phyloP scores from a whole-genome alignment of 2,888 invertebrate genomes.

The Rhopalosiphum nymphaeae region DNA sequence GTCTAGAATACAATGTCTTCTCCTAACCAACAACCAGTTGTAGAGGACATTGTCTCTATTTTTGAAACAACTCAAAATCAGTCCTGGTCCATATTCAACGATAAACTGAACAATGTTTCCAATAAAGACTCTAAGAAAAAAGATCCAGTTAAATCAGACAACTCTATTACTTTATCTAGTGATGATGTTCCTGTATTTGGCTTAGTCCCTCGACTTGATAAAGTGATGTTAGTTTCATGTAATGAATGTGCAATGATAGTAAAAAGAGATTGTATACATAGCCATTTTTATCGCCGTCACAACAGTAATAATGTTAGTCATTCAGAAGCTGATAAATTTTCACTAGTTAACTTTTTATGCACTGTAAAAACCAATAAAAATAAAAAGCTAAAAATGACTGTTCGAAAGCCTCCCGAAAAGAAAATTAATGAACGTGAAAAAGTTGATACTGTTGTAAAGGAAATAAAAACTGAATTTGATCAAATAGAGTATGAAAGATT shows the following conservation, averaged over 20 bases:
- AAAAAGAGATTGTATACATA: constrained; percentile 52
- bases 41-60: constrained; percentile 51
- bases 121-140: constrained; percentile 23
- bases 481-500: constrained; percentile 11
- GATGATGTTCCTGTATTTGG: constrained; percentile 51
- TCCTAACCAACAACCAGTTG: constrained; percentile 37
- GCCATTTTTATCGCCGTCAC: constrained; percentile 46
- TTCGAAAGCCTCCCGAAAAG: constrained; percentile 12
- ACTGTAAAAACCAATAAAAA: constrained; percentile 39
- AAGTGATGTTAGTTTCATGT: constrained; percentile 45
- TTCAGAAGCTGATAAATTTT: constrained; percentile 35
- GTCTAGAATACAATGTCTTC: constrained; percentile 53
- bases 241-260: constrained; percentile 58
- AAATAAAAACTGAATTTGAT: constrained; percentile 51
- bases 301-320: background rate
- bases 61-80: constrained; percentile 59
- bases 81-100: constrained; percentile 52
- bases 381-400: constrained; percentile 48
- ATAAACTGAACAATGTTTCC: constrained; percentile 3
- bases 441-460: constrained; percentile 11
- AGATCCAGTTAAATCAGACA: constrained; percentile 47
- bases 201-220: constrained; percentile 52
- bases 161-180: constrained; percentile 38
- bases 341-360: constrained; percentile 35
- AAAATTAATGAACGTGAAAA: constrained; percentile 4